Evolutionary conservation across 2,113 vertebrate genomes (phyloP), one percentile per base, ranked within the genome.

Genomic region (Echinops telfairi): DNA sequence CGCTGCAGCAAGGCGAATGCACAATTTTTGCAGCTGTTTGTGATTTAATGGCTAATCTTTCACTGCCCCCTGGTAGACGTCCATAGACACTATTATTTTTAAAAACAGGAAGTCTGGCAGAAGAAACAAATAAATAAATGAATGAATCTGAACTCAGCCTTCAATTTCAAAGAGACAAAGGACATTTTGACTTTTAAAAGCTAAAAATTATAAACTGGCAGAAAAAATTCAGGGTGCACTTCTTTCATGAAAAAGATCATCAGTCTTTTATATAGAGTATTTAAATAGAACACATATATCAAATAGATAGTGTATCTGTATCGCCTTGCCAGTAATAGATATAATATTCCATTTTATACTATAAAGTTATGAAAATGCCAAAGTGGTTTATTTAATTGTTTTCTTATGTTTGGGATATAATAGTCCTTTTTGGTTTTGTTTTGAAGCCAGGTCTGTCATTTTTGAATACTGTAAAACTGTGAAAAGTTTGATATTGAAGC

Each of bases 21-120:
- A 99, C 99, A 95, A 99, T 99, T 99, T 99, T 99, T 98, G 99
- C 99, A 86, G 99, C 99, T 92, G 99, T 99, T 98, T 99, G 99
- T 94, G 99, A 99, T 98, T 99, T 99, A 98, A 99, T 99, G 99
- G 98, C 98, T 98, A 99, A 99, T 98, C 99, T 99, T 97, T 98
- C 98, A 87, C 98, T 99, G 97, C 98, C 99, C 95, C 99, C 99
- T 96, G 99, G 98, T 97, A 98, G 99, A 96, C 99, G 99, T 96
- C 98, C 99, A 88, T 99, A 98, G 97, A 98, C 98, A 98, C 97
- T 96, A 95, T 96, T 96, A 94, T 98, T 98, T 97, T 94, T 96
- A 97, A 96, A 40, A 97, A 96, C 97, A 98, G 97, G 97, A 98
- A 98, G 97, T 97, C 97, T 98, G 98, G 98, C 96, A 97, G 96